phyloP scores from a whole-genome alignment of 2,113 vertebrate genomes.

The Elephas maximus region DNA sequence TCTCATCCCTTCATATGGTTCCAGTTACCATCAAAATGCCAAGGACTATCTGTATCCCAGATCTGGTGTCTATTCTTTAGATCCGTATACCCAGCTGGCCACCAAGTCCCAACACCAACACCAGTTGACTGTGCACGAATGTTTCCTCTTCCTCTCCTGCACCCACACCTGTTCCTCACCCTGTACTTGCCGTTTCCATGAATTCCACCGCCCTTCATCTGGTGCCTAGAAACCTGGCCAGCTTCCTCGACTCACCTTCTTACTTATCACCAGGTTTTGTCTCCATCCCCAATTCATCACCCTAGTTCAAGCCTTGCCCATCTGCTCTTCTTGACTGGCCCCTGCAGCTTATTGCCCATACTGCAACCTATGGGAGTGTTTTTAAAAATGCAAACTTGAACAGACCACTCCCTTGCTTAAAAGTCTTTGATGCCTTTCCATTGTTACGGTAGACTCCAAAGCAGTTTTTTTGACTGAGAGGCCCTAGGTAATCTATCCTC shows the following conservation, averaged over 20 bases:
- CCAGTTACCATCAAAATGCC: not conserved
- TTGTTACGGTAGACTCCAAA: not conserved
- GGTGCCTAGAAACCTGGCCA: conserved; percentile 12
- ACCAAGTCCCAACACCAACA: not conserved
- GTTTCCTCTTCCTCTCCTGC: not conserved
- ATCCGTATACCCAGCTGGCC: not conserved
- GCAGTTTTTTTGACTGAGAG: not conserved
- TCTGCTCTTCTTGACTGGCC: not conserved
- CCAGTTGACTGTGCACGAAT: not conserved
- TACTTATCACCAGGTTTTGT: not conserved
- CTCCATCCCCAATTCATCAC: not conserved
- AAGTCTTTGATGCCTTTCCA: not conserved
- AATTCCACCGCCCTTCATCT: not conserved
- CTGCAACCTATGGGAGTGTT: not conserved
- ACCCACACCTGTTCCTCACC: not conserved
- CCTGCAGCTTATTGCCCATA: not conserved
- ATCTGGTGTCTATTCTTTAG: not conserved
- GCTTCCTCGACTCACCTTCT: not conserved
- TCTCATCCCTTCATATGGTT: not conserved
- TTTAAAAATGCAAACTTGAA: not conserved
- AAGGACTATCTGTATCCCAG: not conserved
- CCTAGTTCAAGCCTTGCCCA: not conserved
- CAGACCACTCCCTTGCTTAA: not conserved
- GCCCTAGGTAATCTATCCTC: not conserved
- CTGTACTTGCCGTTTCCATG: conserved; percentile 45